These are phyloP conservation scores for Azemiops feae DNA, from an alignment of 2,113 vertebrate species.

Conservation along the genomic window DNA sequence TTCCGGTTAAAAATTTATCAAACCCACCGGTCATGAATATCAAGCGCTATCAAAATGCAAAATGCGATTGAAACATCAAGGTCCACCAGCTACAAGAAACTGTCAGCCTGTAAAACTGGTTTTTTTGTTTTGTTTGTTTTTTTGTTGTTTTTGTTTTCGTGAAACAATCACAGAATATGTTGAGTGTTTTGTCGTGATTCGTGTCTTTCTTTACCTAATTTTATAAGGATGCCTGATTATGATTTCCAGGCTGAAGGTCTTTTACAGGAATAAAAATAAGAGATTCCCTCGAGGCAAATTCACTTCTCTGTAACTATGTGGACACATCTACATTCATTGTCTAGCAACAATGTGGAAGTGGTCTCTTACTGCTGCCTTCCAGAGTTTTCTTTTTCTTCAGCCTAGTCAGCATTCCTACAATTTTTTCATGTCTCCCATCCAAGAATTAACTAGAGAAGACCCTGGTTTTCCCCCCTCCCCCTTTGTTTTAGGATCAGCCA, in stretches of 20 bases:
- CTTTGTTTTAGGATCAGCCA: not conserved
- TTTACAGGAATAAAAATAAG: not conserved
- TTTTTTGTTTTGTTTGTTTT: not conserved
- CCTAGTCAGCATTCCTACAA: not conserved
- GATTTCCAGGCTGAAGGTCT: constrained; percentile 33
- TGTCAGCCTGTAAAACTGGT: constrained; percentile 49
- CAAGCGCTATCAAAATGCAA: constrained; percentile 60
- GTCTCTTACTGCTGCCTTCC: not conserved
- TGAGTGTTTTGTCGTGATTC: constrained; percentile 39
- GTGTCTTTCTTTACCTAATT: not conserved
- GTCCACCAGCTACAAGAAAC: constrained; percentile 56
- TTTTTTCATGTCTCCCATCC: not conserved
- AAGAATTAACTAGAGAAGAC: not conserved
- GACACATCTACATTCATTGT: not conserved
- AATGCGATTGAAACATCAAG: constrained; percentile 70
- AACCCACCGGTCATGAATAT: constrained; percentile 63
- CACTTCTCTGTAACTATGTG: not conserved
- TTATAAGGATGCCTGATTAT: constrained; percentile 54
- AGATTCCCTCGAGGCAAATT: not conserved
- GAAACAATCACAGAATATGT: not conserved
- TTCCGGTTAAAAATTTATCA: constrained; percentile 70
- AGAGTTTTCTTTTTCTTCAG: not conserved
- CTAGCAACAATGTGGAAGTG: not conserved
- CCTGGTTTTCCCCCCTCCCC: not conserved
- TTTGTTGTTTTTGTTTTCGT: not conserved